A percentile compares a stretch with the other conserved stretches of the same genome.
Conservation (phyloP, 2,113 vertebrate genomes). For the Dasyornis broadbenti region DNA sequence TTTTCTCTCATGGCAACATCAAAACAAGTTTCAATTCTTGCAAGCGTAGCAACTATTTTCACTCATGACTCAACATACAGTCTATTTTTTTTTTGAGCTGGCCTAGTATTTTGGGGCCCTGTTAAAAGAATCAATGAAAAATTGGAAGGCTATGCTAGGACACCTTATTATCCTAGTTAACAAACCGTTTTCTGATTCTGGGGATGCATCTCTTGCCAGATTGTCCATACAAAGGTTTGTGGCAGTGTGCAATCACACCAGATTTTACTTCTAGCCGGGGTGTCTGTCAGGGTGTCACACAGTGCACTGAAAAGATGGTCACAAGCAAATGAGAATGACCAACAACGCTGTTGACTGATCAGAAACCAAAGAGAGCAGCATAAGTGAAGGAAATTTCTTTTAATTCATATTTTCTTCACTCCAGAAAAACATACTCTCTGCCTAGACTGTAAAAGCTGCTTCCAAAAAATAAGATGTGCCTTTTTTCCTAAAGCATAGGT, state of each 20-base stretch:
- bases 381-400: neutral
- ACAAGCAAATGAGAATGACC: neutral
- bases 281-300: neutral
- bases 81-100: neutral
- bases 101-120: neutral
- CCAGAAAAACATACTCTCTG: neutral
- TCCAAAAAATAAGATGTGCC: neutral
- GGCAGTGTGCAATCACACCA: neutral
- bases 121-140: neutral
- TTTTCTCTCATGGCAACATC: neutral
- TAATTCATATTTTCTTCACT: neutral
- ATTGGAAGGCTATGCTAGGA: neutral
- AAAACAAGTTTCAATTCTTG: neutral
- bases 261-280: neutral
- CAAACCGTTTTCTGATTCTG: neutral
- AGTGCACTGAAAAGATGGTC: neutral
- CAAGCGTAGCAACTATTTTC: neutral
- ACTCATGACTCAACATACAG: neutral
- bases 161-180: neutral
- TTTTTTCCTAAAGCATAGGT: neutral
- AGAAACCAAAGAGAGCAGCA: neutral
- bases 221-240: neutral
- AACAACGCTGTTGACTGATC: neutral
- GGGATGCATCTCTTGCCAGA: neutral
- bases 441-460: neutral